Conservation (phyloP, 2,797 vertebrate genomes). For the Botia kubotai region DNA sequence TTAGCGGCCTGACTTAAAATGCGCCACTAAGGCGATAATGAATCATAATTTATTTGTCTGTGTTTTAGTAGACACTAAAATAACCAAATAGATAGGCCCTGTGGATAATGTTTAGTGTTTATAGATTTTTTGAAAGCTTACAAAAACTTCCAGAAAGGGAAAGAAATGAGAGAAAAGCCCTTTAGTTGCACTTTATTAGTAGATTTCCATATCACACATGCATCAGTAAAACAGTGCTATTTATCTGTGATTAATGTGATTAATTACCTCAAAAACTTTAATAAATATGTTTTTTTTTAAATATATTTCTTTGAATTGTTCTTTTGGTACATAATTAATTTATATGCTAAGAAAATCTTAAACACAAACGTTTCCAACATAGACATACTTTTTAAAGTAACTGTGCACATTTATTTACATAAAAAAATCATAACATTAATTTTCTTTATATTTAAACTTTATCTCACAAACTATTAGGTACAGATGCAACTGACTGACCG, state of each 20-base stretch:
- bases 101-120: conserved; percentile 29
- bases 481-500: too few species aligned
- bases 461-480: too few species aligned
- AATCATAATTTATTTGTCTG: conserved; percentile 51
- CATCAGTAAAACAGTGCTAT: conserved; percentile 41
- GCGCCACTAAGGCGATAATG: conserved; percentile 16
- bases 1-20: conserved; percentile 33
- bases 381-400: too few species aligned
- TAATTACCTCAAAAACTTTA: conserved; percentile 42
- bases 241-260: conserved; percentile 44
- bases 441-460: too few species aligned
- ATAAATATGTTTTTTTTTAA: conserved; percentile 54
- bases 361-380: too few species aligned
- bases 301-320: conserved; percentile 20
- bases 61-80: conserved; percentile 64
- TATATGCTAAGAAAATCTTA: too few species aligned
- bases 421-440: too few species aligned
- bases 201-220: conserved; percentile 30
- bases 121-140: neutral
- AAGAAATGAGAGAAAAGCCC: conserved; percentile 38
- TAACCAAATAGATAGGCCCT: conserved; percentile 59
- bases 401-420: too few species aligned
- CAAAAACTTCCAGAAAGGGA: neutral
- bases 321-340: neutral
- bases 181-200: conserved; percentile 79